A percentile compares a stretch with the other conserved stretches of the same genome.
phyloP scores from a whole-genome alignment of 1,140 invertebrate genomes.

The Aphelenchoides fujianensis region DNA sequence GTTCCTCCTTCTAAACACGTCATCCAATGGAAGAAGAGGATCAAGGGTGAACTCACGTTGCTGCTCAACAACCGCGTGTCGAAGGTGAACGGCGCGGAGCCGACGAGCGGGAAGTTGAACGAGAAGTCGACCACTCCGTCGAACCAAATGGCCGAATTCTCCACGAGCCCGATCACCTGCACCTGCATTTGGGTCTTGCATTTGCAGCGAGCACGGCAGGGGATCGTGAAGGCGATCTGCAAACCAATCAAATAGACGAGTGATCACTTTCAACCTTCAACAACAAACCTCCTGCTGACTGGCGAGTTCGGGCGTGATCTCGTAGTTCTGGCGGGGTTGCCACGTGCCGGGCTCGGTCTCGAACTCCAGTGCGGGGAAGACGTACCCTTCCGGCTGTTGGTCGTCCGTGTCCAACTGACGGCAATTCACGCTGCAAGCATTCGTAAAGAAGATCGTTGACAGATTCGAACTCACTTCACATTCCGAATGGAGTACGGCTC shows the following conservation, averaged over 20 bases:
- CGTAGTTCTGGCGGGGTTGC: slow-evolving; percentile 6
- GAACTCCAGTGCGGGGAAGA: background rate
- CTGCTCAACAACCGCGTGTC: background rate
- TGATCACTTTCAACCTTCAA: no score
- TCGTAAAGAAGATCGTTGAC: slow-evolving; percentile 18
- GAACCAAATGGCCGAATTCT: background rate
- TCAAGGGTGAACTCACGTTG: no score
- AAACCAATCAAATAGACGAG: background rate
- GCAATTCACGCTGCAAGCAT: background rate
- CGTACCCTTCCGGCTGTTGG: slow-evolving; percentile 5
- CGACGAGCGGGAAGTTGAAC: background rate
- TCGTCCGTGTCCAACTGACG: slow-evolving; percentile 20
- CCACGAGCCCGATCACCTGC: background rate
- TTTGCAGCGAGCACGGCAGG: background rate
- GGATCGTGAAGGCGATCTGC: slow-evolving; percentile 10
- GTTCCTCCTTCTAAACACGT: slow-evolving; percentile 15
- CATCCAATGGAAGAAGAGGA: no score
- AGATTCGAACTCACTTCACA: background rate
- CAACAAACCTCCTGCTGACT: background rate
- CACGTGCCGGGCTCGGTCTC: background rate
- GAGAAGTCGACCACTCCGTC: slow-evolving; percentile 6
- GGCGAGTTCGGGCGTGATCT: background rate
- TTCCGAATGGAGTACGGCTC: background rate
- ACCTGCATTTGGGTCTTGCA: slow-evolving; percentile 11
- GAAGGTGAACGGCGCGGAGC: background rate